phyloP scores from a whole-genome alignment of 2,113 vertebrate species.

The Bos javanicus region DNA sequence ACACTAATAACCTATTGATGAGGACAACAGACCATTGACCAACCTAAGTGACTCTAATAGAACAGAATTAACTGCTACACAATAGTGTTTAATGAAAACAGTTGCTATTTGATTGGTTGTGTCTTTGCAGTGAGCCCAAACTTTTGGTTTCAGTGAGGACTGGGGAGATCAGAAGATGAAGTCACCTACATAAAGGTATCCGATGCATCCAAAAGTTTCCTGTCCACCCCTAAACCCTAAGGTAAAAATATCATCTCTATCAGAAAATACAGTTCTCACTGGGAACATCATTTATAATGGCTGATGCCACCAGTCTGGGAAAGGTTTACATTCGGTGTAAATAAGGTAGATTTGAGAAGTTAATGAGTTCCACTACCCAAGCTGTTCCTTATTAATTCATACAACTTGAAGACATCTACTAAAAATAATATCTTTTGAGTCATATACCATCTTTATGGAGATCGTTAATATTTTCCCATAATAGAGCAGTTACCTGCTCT shows the following conservation, averaged over 20 bases:
- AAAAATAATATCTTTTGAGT: slow-evolving; percentile 53
- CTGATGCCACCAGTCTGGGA: background rate
- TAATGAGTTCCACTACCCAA: slow-evolving; percentile 52
- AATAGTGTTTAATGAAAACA: background rate
- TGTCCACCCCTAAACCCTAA: background rate
- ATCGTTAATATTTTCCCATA: slow-evolving; percentile 33
- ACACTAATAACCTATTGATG: slow-evolving; percentile 29
- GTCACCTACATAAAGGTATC: background rate
- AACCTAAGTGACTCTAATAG: background rate
- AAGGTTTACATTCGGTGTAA: slow-evolving; percentile 44
- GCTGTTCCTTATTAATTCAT: slow-evolving; percentile 57
- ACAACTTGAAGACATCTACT: slow-evolving; percentile 43
- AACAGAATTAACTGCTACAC: slow-evolving; percentile 12
- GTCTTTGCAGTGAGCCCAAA: background rate
- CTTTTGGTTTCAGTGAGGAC: background rate
- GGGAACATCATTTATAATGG: background rate
- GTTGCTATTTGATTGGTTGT: background rate
- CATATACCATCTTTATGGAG: slow-evolving; percentile 52
- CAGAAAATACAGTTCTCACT: background rate
- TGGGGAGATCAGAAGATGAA: background rate
- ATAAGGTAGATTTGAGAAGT: slow-evolving; percentile 57
- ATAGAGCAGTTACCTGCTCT: background rate
- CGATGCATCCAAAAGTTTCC: background rate
- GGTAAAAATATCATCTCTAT: background rate
- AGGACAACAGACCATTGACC: slow-evolving; percentile 2